Base-by-base conservation (phyloP, 2,113 vertebrate genomes). In the Tautogolabrus adspersus region DNA sequence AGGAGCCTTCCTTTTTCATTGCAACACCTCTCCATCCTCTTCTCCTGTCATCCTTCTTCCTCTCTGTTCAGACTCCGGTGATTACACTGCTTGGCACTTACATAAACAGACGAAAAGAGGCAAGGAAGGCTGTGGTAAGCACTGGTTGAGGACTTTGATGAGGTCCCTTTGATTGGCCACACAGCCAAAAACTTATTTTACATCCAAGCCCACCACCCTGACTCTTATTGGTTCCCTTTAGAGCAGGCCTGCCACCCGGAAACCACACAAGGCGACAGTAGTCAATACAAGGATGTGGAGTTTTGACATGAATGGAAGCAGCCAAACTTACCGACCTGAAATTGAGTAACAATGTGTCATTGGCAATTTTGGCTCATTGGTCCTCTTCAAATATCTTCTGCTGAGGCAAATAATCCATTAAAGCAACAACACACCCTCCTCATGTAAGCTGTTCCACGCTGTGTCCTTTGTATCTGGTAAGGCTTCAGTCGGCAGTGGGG, bases 101-200 rank as follows among this genome's bases (percentile, higher is more conserved):
- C 63, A 82, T 85, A 90, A 91, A 89, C 79, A 79, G 54, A 83
- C 19, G 58, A 51, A 78, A 76, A 82, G 75, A 75, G 42, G 77
- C 64, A 61, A 69, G 73, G 86, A 77, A 78, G 75, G 73, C 79
- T 79, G 81, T 66, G 78, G 86, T 79, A 26, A 72, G 68, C 42
- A 40, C 58, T 68, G 77, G 81, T 68, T 81, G 44, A 72, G 68
- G 66, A 77, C 86, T 93, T 93, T 94, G 90, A 93, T 92, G 88
- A 89, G 84, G 87, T 83, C 61, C 49, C 87, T 92, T 91, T 92
- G 90, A 91, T 91, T 87, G 76, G 75, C 84, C 84, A 81, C 75
- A 81, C 75, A 84, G 71, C 71, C 72, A 84, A 83, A 87, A 86
- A 88, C 54, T 64, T 82, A 88, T 88, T 88, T 49, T 83, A 86